These are phyloP conservation scores for Drosophila sulfurigaster DNA, from an alignment of 1,140 invertebrate species.

Conservation along the genomic window DNA sequence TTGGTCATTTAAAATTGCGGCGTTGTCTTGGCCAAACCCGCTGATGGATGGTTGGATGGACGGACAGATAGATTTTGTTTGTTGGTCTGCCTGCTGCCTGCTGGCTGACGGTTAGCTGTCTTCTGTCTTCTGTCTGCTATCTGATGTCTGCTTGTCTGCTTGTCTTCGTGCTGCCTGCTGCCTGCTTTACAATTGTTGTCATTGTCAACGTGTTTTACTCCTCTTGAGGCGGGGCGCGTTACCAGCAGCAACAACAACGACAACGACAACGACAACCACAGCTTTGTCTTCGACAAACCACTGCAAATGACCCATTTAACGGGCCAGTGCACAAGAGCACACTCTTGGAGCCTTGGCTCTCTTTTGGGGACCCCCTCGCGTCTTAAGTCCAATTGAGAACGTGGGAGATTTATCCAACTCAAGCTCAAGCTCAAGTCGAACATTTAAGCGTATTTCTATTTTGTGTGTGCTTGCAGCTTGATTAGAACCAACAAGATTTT, in stretches of 20 bases:
- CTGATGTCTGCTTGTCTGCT: constrained; percentile 40
- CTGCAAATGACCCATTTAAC: constrained; percentile 77
- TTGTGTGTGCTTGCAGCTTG: background rate
- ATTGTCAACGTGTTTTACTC: constrained; percentile 76
- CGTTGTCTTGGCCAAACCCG: constrained; percentile 51
- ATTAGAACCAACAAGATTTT: constrained; percentile 50
- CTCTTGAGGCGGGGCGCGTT: constrained; percentile 69
- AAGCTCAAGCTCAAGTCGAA: constrained; percentile 20
- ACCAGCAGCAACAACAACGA: constrained; percentile 39
- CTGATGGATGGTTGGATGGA: constrained; percentile 41
- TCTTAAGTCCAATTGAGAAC: constrained; percentile 35
- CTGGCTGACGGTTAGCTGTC: too few species aligned
- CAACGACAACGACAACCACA: constrained; percentile 49
- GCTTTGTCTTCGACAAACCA: constrained; percentile 70
- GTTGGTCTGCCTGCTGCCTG: constrained; percentile 41
- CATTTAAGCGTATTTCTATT: background rate
- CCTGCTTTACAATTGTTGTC: constrained; percentile 69
- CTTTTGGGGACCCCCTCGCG: background rate
- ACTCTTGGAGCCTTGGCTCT: constrained; percentile 21
- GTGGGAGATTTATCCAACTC: constrained; percentile 35
- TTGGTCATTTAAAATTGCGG: constrained; percentile 81
- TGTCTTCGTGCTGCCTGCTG: too few species aligned
- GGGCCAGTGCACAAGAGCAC: constrained; percentile 65
- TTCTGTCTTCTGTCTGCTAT: constrained; percentile 31
- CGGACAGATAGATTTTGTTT: constrained; percentile 27